These are phyloP conservation scores for Pachypeltis micranthus DNA, from an alignment of 1,140 invertebrate genomes.

Conservation along the genomic window DNA sequence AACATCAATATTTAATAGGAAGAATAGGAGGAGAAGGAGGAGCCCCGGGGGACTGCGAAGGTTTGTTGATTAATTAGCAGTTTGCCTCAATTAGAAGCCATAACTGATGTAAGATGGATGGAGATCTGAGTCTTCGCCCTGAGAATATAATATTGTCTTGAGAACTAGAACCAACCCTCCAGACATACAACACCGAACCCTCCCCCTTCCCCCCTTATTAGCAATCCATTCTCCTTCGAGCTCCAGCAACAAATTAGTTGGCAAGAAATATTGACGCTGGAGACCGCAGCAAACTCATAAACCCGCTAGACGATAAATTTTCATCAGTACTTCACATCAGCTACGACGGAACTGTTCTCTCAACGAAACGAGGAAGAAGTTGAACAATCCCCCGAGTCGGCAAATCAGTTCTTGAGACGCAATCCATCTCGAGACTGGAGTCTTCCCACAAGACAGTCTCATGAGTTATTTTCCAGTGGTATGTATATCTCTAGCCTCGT, in stretches of 20 bases:
- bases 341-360: no score
- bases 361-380: no score
- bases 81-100: conserved; percentile 21
- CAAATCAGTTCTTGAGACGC: no score
- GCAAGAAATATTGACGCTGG: conserved; percentile 15
- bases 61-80: conserved; percentile 24
- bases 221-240: conserved; percentile 1
- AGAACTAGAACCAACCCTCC: conserved; percentile 14
- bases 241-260: conserved; percentile 13
- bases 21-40: conserved; percentile 11
- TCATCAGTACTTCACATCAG: conserved; percentile 3
- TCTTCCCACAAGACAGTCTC: no score
- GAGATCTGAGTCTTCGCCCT: conserved; percentile 10
- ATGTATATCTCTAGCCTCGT: no score
- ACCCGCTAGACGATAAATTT: conserved; percentile 8
- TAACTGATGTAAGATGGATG: conserved; percentile 25
- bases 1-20: conserved; percentile 23
- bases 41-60: conserved; percentile 6
- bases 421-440: no score
- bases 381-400: no score
- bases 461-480: no score
- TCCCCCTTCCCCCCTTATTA: conserved; percentile 10
- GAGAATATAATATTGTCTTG: conserved; percentile 16
- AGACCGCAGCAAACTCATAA: conserved; percentile 12
- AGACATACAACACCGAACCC: conserved; percentile 15